Evolutionary conservation across 2,113 vertebrate genomes (phyloP).

Genomic region (Triplophysa siluroides): DNA sequence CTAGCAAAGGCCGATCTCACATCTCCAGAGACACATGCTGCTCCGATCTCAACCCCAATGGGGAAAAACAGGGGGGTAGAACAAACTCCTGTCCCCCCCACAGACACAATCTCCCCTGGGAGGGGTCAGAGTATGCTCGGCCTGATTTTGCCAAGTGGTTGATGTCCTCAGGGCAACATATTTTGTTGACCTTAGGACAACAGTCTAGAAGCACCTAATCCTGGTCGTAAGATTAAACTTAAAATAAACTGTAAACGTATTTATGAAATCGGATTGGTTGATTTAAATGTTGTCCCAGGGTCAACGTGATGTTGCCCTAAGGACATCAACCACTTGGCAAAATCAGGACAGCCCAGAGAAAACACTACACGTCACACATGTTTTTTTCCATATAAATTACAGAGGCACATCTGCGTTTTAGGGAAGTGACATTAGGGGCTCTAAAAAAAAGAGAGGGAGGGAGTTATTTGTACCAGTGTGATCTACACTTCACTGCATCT

Average conservation of each 20-base stretch:
- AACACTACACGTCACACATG: conserved; percentile 56
- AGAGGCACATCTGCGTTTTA: conserved; percentile 57
- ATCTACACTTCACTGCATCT: no score
- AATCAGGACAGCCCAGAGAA: no score
- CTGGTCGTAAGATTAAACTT: no score
- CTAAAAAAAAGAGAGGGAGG: not conserved
- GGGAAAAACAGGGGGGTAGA: conserved; percentile 46
- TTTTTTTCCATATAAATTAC: conserved; percentile 60
- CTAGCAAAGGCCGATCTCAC: conserved; percentile 53
- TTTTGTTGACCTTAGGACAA: no score
- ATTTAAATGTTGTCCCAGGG: no score
- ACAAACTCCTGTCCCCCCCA: conserved; percentile 40
- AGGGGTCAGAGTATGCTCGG: conserved; percentile 52
- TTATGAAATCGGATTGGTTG: no score
- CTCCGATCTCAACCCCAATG: conserved; percentile 54
- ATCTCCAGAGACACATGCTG: conserved; percentile 60
- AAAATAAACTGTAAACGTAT: no score
- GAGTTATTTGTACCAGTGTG: not conserved
- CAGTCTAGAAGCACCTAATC: no score
- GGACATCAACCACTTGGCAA: no score
- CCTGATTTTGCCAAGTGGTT: no score
- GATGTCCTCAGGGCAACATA: no score
- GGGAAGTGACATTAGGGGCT: conserved; percentile 23
- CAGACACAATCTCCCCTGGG: conserved; percentile 38
- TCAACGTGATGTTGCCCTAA: no score